Percentiles rank a stretch among this genome's conserved stretches.
Conservation (phyloP, 2,113 vertebrate genomes). For the crab-eating macaque (Macaca fascicularis) region T2T-MFA8v1.1 NC_088385.1:18802501-18803000, state of each 20-base stretch:
- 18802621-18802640: not conserved
- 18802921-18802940: not conserved
- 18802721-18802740: not conserved
- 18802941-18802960: not conserved
- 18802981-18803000: not conserved
- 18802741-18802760: not conserved
- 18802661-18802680: not conserved
- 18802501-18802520: not conserved
- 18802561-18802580: not conserved
- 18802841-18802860: conserved; percentile 1
- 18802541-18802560: not conserved
- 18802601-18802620: not conserved
- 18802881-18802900: not conserved
- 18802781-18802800: not conserved
- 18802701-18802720: not conserved
- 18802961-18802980: not conserved
- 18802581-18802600: not conserved
- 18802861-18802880: conserved; percentile 6
- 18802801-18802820: not conserved
- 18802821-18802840: not conserved
- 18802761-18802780: not conserved
- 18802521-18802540: not conserved
- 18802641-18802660: not conserved
- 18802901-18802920: not conserved
- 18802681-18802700: not conserved